phyloP scores from a whole-genome alignment of 2,797 vertebrate species.

The Anguilla obscura region DNA sequence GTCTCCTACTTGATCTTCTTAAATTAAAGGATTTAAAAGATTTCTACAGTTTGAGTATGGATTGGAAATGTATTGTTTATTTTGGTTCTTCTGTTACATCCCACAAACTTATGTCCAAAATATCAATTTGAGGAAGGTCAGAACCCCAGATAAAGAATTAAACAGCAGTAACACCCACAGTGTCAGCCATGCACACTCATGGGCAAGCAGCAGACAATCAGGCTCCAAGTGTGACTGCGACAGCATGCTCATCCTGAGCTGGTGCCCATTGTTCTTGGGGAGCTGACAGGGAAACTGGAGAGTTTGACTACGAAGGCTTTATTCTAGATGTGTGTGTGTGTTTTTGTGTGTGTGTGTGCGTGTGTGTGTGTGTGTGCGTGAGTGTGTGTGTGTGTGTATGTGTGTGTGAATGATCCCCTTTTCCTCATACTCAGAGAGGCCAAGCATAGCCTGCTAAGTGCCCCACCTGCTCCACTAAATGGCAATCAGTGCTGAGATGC shows the following conservation, averaged over 20 bases:
- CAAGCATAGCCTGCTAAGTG: not conserved
- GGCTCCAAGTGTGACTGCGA: not conserved
- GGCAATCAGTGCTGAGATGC: constrained; percentile 29
- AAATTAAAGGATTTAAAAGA: constrained; percentile 6
- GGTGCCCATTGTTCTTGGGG: not conserved
- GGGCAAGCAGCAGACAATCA: not conserved
- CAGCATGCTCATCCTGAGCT: not conserved
- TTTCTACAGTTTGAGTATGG: not conserved
- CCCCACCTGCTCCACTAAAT: constrained; percentile 28
- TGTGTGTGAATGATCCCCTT: constrained; percentile 17
- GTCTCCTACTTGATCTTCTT: constrained; percentile 9
- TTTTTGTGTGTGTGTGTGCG: constrained; percentile 4
- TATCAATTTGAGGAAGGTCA: not conserved
- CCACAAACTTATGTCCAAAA: not conserved
- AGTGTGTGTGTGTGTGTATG: not conserved
- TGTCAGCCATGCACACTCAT: not conserved
- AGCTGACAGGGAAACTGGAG: not conserved
- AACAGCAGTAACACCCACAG: not conserved
- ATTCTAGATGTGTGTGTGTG: not conserved
- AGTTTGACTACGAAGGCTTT: not conserved
- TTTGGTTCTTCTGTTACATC: not conserved
- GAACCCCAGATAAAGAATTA: not conserved
- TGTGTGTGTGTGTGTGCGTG: not conserved
- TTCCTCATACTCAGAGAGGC: not conserved
- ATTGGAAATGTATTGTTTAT: not conserved